Evolutionary conservation across 2,888 invertebrate species (phyloP), one percentile per base, ranked within the genome.

Genomic region (Stomorhina lunata): DNA sequence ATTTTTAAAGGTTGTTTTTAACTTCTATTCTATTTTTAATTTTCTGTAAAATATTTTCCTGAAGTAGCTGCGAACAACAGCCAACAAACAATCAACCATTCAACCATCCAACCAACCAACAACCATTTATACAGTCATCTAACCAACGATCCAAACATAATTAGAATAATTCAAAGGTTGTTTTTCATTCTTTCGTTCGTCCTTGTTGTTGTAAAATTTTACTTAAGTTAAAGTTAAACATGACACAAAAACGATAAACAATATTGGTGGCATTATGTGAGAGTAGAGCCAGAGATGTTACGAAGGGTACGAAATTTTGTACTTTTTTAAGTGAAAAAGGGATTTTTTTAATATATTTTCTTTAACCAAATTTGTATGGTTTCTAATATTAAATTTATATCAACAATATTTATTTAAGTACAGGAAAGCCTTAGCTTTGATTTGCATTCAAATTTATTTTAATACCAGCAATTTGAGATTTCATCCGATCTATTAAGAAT

Each of bases 111-210:
- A 50, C 27, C 25, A 48, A 79, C 61, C 59, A 61, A 6, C 50
- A 73, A 40, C 37, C 45, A 73, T 43, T 50, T 20, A 68, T 17
- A 6, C 7, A 32, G 50, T 20, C 57, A 9, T 10, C 9, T n/a
- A 61, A 40, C 27, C 53, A 68, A 32, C 66, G 50, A 73, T 55
- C 53, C 68, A 53, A 43, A 53, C 15, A 55, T 73, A 80, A 80
- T 80, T 80, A 37, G 34, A 73, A 55, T 80, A 80, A 68, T 73
- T 66, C 61, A 34, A 61, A 55, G 34, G 27, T 53, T 73, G n/a
- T n/a, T n/a, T n/a, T n/a, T n/a, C n/a, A n/a, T n/a, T n/a, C n/a
- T n/a, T n/a, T n/a, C n/a, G n/a, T n/a, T n/a, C n/a, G n/a, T n/a
- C n/a, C 6, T 15, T 29, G 7, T 25, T 45, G 50, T 45, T 17